phyloP scores from a whole-genome alignment of 2,888 invertebrate genomes.

The Morinoia aosen region DNA sequence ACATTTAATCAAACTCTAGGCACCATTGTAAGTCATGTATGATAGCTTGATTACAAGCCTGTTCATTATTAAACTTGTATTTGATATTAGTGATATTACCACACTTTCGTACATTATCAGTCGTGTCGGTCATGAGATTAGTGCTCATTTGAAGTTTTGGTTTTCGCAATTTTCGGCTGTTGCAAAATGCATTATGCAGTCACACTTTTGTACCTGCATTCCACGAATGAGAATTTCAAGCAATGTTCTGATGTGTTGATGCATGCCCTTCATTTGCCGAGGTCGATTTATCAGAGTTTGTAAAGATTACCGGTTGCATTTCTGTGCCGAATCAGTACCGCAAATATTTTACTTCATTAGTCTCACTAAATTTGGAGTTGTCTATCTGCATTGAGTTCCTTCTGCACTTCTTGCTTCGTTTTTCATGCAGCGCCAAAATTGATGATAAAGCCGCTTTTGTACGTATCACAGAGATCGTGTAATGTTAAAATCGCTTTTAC shows the following conservation, averaged over 20 bases:
- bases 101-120: neutral
- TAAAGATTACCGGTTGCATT: neutral
- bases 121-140: neutral
- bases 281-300: neutral
- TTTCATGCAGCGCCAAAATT: neutral
- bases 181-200: neutral
- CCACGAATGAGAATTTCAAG: too few species aligned
- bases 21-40: neutral
- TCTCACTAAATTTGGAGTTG: neutral
- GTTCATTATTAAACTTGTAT: neutral
- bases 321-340: neutral
- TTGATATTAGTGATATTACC: neutral
- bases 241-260: too few species aligned
- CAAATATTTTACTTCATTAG: neutral
- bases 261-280: too few species aligned
- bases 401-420: neutral
- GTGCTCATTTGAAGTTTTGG: neutral
- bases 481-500: neutral
- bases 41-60: neutral
- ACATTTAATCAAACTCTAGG: neutral
- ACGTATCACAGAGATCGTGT: neutral
- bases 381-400: neutral
- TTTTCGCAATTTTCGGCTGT: neutral
- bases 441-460: neutral
- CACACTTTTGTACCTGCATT: neutral